phyloP scores from a whole-genome alignment of 2,888 invertebrate genomes.

The Cheilosia grossa region DNA sequence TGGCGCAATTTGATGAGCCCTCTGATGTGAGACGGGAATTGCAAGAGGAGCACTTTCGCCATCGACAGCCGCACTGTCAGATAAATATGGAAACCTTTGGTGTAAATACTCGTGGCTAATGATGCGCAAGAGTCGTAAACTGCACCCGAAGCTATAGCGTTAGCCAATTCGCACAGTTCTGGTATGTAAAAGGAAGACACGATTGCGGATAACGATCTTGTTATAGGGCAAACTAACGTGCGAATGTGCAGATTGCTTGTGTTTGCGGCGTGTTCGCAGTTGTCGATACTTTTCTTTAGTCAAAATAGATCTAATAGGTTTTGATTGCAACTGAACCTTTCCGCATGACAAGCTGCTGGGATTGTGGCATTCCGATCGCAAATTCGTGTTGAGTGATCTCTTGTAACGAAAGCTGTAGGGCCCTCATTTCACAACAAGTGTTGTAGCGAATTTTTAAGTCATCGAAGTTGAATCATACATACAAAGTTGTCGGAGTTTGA shows the following conservation, averaged over 20 bases:
- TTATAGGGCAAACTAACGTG: constrained; percentile 27
- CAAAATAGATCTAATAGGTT: too few species aligned
- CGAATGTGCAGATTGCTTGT: constrained; percentile 8
- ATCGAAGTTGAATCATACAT: too few species aligned
- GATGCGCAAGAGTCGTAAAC: constrained; percentile 37
- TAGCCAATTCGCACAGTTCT: constrained; percentile 20
- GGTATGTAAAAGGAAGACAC: constrained; percentile 10
- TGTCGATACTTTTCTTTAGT: too few species aligned
- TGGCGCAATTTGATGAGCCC: not conserved
- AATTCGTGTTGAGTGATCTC: too few species aligned
- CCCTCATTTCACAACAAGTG: too few species aligned
- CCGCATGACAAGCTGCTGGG: too few species aligned
- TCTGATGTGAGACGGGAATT: not conserved
- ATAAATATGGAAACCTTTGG: constrained; percentile 6
- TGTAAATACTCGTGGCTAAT: constrained; percentile 18
- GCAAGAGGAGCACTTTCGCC: constrained; percentile 30
- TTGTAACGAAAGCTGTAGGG: too few species aligned
- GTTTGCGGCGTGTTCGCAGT: not conserved
- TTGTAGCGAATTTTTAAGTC: too few species aligned
- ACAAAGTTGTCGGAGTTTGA: too few species aligned
- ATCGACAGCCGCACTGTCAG: not conserved
- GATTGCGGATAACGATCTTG: constrained; percentile 12
- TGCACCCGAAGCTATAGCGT: constrained; percentile 1
- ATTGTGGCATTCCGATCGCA: too few species aligned
- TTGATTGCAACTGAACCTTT: too few species aligned